These are phyloP conservation scores for Stegostoma tigrinum DNA, from an alignment of 2,113 vertebrate species.

Conservation along the genomic window DNA sequence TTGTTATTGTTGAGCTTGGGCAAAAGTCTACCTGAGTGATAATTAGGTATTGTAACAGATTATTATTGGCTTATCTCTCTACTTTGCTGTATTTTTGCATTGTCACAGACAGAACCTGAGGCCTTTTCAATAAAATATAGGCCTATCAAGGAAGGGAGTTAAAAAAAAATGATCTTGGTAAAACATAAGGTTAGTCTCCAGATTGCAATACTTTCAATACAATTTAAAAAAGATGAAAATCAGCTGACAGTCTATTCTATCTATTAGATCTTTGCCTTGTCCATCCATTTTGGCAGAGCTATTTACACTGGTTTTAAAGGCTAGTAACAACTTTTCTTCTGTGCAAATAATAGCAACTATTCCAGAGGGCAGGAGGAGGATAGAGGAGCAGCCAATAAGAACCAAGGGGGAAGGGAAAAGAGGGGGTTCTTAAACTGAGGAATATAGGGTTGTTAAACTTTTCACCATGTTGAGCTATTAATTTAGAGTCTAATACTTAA, in stretches of 20 bases:
- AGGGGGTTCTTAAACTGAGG: not conserved
- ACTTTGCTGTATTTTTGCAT: not conserved
- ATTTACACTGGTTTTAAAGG: not conserved
- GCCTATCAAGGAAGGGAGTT: not conserved
- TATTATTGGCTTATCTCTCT: not conserved
- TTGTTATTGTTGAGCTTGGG: not conserved
- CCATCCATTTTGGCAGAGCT: not conserved
- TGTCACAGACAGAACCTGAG: not conserved
- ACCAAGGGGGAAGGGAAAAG: not conserved
- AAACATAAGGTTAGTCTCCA: not conserved
- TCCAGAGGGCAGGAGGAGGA: not conserved
- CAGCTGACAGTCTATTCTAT: not conserved
- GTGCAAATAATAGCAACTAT: not conserved
- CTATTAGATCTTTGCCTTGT: not conserved
- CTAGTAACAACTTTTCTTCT: not conserved
- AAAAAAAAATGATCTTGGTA: not conserved
- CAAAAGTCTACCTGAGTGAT: not conserved
- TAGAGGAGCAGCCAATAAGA: not conserved
- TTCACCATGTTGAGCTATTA: not conserved
- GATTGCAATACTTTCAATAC: not conserved
- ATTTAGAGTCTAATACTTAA: not conserved
- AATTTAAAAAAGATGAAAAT: not conserved
- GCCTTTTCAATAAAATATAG: not conserved
- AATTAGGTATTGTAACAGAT: not conserved
- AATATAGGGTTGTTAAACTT: not conserved